A percentile compares a stretch with the other conserved stretches of the same genome.
Conservation (phyloP, 2,888 invertebrate species). For the Drosophila lutescens region DNA sequence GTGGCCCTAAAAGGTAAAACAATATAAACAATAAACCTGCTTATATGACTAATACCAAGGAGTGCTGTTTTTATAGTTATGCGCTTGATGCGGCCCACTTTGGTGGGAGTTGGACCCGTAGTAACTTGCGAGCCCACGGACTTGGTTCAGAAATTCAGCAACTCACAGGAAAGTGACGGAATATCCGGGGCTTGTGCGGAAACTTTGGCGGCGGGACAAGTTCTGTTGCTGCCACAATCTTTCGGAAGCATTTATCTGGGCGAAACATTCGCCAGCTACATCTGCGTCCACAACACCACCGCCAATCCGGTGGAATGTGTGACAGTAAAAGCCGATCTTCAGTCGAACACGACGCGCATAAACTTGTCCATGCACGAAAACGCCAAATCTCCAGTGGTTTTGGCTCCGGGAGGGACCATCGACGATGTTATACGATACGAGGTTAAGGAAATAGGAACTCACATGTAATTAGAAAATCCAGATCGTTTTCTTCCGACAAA, state of each 20-base stretch:
- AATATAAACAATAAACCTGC: too few relatives aligned
- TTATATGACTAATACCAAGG: not conserved
- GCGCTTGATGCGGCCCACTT: slow-evolving; percentile 95
- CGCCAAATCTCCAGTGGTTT: slow-evolving; percentile 86
- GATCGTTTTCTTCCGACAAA: not conserved
- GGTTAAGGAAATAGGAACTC: slow-evolving; percentile 99
- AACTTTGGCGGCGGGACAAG: slow-evolving; percentile 90
- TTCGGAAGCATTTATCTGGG: slow-evolving; percentile 98
- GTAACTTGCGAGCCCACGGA: slow-evolving; percentile 94
- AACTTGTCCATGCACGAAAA: slow-evolving; percentile 91
- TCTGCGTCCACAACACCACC: slow-evolving; percentile 98
- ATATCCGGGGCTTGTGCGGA: slow-evolving; percentile 93
- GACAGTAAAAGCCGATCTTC: slow-evolving; percentile 92
- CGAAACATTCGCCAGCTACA: slow-evolving; percentile 98
- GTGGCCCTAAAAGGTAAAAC: slow-evolving; percentile 82
- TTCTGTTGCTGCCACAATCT: slow-evolving; percentile 96
- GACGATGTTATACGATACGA: slow-evolving; percentile 99
- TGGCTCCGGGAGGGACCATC: slow-evolving; percentile 92
- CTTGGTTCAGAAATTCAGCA: slow-evolving; percentile 92
- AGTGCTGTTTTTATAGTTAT: slow-evolving; percentile 88
- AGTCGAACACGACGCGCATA: slow-evolving; percentile 95
- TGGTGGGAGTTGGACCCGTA: slow-evolving; percentile 90
- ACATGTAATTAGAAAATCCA: slow-evolving; percentile 90
- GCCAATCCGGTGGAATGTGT: slow-evolving; percentile 87
- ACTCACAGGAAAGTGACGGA: slow-evolving; percentile 92